Evolutionary conservation across 2,113 vertebrate genomes (phyloP).

Genomic region (Dendropsophus ebraccatus): DNA sequence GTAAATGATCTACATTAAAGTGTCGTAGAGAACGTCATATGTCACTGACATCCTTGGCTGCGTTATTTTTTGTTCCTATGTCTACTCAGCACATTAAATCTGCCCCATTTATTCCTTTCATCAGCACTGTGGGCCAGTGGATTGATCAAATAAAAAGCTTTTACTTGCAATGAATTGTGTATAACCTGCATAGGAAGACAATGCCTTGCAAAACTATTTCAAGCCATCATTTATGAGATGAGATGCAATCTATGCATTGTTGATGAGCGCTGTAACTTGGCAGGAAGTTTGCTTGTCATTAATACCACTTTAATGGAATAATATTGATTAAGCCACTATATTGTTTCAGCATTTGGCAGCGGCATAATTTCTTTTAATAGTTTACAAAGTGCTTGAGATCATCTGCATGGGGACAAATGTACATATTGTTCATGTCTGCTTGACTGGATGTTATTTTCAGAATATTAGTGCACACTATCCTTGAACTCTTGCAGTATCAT

Average conservation of each 20-base stretch:
- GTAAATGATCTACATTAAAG: not conserved
- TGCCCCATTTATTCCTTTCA: conserved; percentile 25
- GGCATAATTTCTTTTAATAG: conserved; percentile 40
- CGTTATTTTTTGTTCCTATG: not conserved
- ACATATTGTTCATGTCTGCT: not conserved
- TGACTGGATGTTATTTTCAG: not conserved
- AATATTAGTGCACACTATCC: not conserved
- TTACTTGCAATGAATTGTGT: conserved; percentile 37
- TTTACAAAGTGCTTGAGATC: conserved; percentile 33
- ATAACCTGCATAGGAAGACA: conserved; percentile 35
- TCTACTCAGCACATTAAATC: conserved; percentile 15
- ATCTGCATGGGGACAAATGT: not conserved
- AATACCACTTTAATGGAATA: conserved; percentile 57
- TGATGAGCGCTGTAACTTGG: conserved; percentile 43
- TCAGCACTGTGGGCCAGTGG: conserved; percentile 10
- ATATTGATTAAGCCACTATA: conserved; percentile 44
- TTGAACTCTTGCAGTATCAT: not conserved
- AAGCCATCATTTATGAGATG: conserved; percentile 40
- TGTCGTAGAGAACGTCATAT: not conserved
- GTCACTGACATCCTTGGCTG: not conserved
- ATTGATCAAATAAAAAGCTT: conserved; percentile 44
- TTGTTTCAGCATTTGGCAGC: conserved; percentile 43
- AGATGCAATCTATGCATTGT: conserved; percentile 39
- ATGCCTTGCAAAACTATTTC: conserved; percentile 27
- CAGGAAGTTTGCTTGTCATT: conserved; percentile 43